Base-by-base conservation (phyloP, 2,113 vertebrate genomes). In the Boleophthalmus pectinirostris region DNA sequence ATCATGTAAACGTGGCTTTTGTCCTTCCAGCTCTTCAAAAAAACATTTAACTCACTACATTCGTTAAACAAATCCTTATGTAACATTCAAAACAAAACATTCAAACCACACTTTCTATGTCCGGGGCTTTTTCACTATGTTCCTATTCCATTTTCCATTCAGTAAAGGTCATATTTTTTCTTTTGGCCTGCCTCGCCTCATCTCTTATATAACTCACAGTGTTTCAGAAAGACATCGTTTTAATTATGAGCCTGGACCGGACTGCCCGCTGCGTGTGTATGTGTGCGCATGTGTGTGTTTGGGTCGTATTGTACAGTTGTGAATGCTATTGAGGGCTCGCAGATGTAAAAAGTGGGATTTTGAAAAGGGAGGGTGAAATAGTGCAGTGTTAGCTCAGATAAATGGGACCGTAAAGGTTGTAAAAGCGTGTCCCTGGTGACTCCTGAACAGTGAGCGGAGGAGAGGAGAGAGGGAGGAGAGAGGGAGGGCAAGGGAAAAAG, bases 391-490 rank as follows among this genome's bases (percentile, higher is more conserved):
- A 60, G 78, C 89, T 81, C 70, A 89, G 81, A 90, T 82, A 85
- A 90, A 90, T 66, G 79, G 81, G 83, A 90, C 87, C 79, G 78
- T 82, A 77, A 85, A 87, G 38, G 66, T 72, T 57, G 75, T 88
- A 84, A 92, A 90, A 87, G 75, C 69, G 70, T 66, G 83, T 89
- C 89, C 88, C 86, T 54, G 53, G 83, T 78, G 88, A 83, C 77
- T 85, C 88, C 69, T 91, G 82, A 90, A 90, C 87, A 87, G 88
- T 81, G 77, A 68, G 77, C 58, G 67, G 56, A 69, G 73, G 35
- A 15, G 2, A 15, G 15, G 12, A 15, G 15, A 47, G 14, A 47
- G 46, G 10, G 6, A 57, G 53, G 60, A 76, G 53, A 73, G 49
- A 20, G 14, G 12, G 47, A 14, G 13, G 47, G 47, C 5, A 66